phyloP scores from a whole-genome alignment of 2,113 vertebrate species.

The Gobiocypris rarus region DNA sequence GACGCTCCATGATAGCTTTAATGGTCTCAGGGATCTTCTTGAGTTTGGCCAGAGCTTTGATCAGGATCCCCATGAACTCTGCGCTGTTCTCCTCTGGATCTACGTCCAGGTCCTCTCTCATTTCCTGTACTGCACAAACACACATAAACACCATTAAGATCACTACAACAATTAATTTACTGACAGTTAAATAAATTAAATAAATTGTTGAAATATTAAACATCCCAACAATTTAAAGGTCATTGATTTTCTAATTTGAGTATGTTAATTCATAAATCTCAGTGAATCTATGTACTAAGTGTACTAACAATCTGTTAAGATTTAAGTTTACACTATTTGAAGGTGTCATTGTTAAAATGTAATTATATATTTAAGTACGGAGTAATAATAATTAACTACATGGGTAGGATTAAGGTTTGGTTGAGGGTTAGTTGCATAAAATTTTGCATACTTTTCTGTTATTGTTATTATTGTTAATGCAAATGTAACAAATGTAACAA shows the following conservation, averaged over 20 bases:
- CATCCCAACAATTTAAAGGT: not conserved
- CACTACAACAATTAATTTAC: not conserved
- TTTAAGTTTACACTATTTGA: not conserved
- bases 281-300: not conserved
- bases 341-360: too few species aligned
- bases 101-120: constrained; percentile 83
- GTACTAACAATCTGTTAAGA: not conserved
- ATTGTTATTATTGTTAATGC: too few species aligned
- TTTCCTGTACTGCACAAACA: constrained; percentile 80
- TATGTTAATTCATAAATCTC: not conserved
- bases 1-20: constrained; percentile 93
- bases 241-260: not conserved
- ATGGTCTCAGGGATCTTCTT: constrained; percentile 94
- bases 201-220: not conserved
- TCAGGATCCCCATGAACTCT: constrained; percentile 95
- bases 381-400: too few species aligned
- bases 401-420: too few species aligned
- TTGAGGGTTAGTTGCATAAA: too few species aligned
- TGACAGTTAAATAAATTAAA: not conserved
- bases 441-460: too few species aligned
- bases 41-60: constrained; percentile 93
- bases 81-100: constrained; percentile 96
- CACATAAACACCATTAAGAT: not conserved
- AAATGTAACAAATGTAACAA: too few species aligned
- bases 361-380: too few species aligned